Conservation (phyloP, 30 jellyfish, hydroid and myxozoan genomes). For the Catostylus mosaicus region DNA sequence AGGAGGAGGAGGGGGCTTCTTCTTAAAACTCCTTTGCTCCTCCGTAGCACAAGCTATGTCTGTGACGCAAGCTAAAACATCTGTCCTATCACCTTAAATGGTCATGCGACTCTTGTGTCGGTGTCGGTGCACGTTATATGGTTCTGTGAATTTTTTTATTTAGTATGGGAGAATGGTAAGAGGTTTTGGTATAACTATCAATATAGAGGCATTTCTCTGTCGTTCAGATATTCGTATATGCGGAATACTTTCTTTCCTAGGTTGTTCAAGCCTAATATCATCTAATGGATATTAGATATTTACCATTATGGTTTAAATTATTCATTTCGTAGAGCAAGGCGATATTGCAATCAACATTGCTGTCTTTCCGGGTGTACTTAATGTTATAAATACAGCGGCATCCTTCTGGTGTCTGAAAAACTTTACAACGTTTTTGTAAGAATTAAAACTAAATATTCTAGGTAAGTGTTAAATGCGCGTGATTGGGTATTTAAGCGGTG, state of each 20-base stretch:
- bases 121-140: not conserved
- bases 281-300: no score
- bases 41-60: no score
- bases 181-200: conserved; percentile 27
- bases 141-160: conserved; percentile 42
- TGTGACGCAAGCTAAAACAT: no score
- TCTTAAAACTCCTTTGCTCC: no score
- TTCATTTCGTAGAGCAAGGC: not conserved
- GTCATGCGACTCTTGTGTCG: no score
- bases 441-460: no score
- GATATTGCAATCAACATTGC: not conserved
- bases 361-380: not conserved
- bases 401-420: conserved; percentile 1
- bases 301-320: no score
- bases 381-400: not conserved
- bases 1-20: no score
- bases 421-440: no score
- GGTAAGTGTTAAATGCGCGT: no score
- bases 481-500: no score
- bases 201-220: conserved; percentile 21
- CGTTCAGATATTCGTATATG: conserved; percentile 10
- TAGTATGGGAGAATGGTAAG: conserved; percentile 52
- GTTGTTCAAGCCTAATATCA: not conserved
- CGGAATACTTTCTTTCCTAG: conserved; percentile 7
- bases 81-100: no score